These are phyloP conservation scores for Chrysolina americana DNA, from an alignment of 2,888 invertebrate species.

Conservation along the genomic window DNA sequence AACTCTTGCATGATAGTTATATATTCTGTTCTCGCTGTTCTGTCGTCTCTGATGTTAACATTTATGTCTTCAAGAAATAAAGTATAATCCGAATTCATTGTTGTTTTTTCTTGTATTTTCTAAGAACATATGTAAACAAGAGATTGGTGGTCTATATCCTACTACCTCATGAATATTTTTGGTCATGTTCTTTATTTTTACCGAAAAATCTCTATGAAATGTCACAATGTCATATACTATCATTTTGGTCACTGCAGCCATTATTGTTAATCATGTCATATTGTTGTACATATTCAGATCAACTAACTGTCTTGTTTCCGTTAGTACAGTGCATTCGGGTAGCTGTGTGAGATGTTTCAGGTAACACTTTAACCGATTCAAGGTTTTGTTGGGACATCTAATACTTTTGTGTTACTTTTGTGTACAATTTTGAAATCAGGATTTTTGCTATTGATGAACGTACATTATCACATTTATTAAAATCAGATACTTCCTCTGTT, in stretches of 20 bases:
- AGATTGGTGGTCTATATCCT: constrained; percentile 11
- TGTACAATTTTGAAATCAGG: not conserved
- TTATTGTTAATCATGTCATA: constrained; percentile 5
- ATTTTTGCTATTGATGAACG: not conserved
- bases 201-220: not conserved
- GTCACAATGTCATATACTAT: not conserved
- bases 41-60: constrained; percentile 10
- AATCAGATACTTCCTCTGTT: constrained; percentile 13
- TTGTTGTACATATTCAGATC: constrained; percentile 1
- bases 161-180: constrained; percentile 2
- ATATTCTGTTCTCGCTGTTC: constrained; percentile 7
- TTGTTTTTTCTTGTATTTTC: not conserved
- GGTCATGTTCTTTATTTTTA: not conserved
- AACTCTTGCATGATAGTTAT: constrained; percentile 6
- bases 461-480: not conserved
- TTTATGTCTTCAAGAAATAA: constrained; percentile 4
- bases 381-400: not conserved
- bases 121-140: not conserved
- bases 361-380: constrained; percentile 8
- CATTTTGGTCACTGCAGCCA: not conserved
- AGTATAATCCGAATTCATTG: constrained; percentile 7
- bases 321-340: constrained; percentile 12
- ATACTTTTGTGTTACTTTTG: too few relatives aligned
- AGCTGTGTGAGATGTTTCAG: not conserved
- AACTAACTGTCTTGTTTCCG: not conserved